Base-by-base conservation (phyloP, 2,113 vertebrate genomes). In the Zingel zingel region DNA sequence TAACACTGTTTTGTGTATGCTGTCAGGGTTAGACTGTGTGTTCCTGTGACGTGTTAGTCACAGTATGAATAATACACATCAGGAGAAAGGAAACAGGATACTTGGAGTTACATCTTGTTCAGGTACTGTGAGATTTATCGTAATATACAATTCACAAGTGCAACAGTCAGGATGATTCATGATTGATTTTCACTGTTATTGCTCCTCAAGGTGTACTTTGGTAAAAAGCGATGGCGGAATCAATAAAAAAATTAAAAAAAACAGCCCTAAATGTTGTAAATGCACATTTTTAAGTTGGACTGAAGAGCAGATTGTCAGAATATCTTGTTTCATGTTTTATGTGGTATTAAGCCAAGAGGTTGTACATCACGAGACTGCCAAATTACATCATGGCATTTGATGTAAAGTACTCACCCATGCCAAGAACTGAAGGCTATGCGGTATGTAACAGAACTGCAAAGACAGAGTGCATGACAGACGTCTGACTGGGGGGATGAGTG, bases 141-240 rank as follows among this genome's bases (percentile, higher is more conserved):
- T 74, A 77, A 83, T 70, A 68, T 53, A 77, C 23, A 16, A 12
- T 77, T 85, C 81, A 77, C 72, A 74, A 36, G 30, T 69, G 79
- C 69, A 76, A 77, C 82, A 77, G 84, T 83, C 81, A 80, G 43
- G 48, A 50, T 77, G 79, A 86, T 78, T 86, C 62, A 79, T 70
- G 78, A 78, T 62, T 54, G 74, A 84, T 77, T 84, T 80, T 53
- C 23, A 65, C 65, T 23, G 14, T 73, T 51, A 68, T 74, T 84
- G 61, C 67, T 89, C 75, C 63, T 77, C 11, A 59, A 78, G 73
- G 63, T 51, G 45, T 50, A 54, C 54, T 75, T 66, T 58, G 64
- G 18, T 43, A 47, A 30, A 36, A 63, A 48, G 36, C 25, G 21
- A 23, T 54, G 48, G 48, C 4, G 1, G 23, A 68, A 53, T 33